Base-by-base conservation (phyloP, 2,888 invertebrate species). In the Latrodectus elegans region DNA sequence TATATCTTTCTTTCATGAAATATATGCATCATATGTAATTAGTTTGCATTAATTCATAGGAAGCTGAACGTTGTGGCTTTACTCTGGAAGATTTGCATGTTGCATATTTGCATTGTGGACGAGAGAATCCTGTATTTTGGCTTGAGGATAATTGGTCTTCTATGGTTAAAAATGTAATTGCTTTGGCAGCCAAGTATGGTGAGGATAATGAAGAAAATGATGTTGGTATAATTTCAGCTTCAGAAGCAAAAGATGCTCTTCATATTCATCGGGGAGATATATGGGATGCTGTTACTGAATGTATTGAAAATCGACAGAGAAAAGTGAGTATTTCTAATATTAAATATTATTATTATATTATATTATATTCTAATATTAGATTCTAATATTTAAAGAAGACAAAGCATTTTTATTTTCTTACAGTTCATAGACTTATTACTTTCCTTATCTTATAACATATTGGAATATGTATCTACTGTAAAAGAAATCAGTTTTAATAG, bases 281-380 rank as follows among this genome's bases (percentile, higher is more conserved):
- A 89, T 97, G 97, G 96, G 95, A 96, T 88, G 96, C 97, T 64
- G 96, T 97, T 84, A 95, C 96, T 26, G 95, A 96, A 91, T 97
- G 97, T 92, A 95, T 97, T 72, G 96, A 96, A 91, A 94, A 95
- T 91, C 93, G 97, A 84, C 95, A 96, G 91, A 94, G 94, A 91
- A 96, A 90, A 76, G 88, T 89, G 79, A 80, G 15, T 4, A 22
- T 68, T 68, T n/a, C n/a, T n/a, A n/a, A n/a, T n/a, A n/a, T n/a
- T n/a, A n/a, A n/a, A n/a, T n/a, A n/a, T n/a, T n/a, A n/a, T n/a
- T n/a, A n/a, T n/a, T n/a, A n/a, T n/a, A n/a, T n/a, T n/a, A n/a
- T n/a, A n/a, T n/a, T n/a, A n/a, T n/a, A n/a, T n/a, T n/a, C n/a
- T n/a, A n/a, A n/a, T n/a, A n/a, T 38, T 38, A 6, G 38, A 38